Base-by-base conservation (phyloP, 2,888 invertebrate genomes). In the Cotesia congregata region DNA sequence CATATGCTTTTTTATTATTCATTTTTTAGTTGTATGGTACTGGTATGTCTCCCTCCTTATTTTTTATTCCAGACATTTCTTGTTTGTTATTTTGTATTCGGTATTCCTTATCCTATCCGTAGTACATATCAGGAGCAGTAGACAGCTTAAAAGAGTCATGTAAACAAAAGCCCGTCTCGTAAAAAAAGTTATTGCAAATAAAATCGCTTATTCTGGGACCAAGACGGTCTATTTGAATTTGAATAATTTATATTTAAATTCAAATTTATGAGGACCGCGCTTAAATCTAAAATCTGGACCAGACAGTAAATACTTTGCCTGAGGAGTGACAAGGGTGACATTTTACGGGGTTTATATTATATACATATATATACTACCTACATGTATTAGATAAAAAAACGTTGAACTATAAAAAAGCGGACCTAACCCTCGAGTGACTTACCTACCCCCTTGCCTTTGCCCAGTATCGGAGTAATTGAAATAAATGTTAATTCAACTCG, bases 401-500 rank as follows among this genome's bases (percentile, higher is more conserved):
- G 76, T 72, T 74, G 75, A 71, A 60, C 60, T 38, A 67, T 67
- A 60, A 65, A 65, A 71, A 39, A 64, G 4, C 12, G 50, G 12
- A 50, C 50, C 50, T 59, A 59, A 71, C 72, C 6, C 62, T 70
- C 50, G 65, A 75, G 75, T 74, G 73, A 73, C 62, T 41, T 64
- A 67, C 17, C 61, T 30, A 30, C 30, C 30, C 30, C 30, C 30
- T 30, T 30, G 30, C 30, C 30, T 30, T 30, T 30, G 2, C 30
- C 74, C 67, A 59, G 75, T 77, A 75, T 78, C 75, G 78, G 74
- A 72, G 74, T 77, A 81, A 81, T 81, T 80, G 80, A 80, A 81
- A 81, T 78, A 77, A 81, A 80, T 79, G 80, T 74, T 80, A 79
- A 80, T 79, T 30, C 30, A 30, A 30, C 30, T 30, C 67, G 74